Percentiles rank a stretch among this genome's conserved stretches.
Evolutionary conservation across 2,113 vertebrate genomes (phyloP).

Genomic region (Microcebus ravelobensis): DNA sequence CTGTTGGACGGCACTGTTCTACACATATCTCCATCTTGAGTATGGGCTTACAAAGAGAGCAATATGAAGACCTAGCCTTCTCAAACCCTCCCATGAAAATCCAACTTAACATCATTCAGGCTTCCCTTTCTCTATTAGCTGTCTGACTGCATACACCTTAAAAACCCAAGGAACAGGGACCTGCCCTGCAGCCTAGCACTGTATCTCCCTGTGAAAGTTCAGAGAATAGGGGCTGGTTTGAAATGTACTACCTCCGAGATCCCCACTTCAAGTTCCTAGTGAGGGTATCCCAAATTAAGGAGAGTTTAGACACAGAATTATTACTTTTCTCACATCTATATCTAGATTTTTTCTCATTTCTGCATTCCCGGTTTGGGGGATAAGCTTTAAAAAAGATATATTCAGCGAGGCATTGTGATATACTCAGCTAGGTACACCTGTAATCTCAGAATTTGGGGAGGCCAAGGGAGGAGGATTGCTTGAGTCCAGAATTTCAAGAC

Average conservation of each 20-base stretch:
- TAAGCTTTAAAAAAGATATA: background rate
- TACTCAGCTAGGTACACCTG: too few species aligned
- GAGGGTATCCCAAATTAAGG: background rate
- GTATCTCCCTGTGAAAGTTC: background rate
- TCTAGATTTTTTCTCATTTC: background rate
- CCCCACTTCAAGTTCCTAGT: background rate
- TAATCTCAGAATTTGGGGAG: too few species aligned
- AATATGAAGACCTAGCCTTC: background rate
- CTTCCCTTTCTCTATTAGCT: background rate
- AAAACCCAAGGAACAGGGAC: background rate
- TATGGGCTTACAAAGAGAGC: background rate
- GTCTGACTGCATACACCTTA: background rate
- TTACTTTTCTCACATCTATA: background rate
- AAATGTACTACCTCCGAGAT: background rate
- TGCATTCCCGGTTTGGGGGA: background rate
- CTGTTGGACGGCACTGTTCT: accelerated
- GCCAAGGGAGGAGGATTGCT: too few species aligned
- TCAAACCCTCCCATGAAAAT: background rate
- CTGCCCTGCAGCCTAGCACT: background rate
- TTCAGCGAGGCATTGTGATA: background rate
- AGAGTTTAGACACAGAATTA: background rate
- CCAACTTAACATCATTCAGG: background rate
- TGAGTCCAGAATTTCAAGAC: too few species aligned
- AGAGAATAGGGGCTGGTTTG: background rate
- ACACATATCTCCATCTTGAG: background rate